phyloP scores from a whole-genome alignment of 2,888 invertebrate genomes.

The Melinopterus prodromus region DNA sequence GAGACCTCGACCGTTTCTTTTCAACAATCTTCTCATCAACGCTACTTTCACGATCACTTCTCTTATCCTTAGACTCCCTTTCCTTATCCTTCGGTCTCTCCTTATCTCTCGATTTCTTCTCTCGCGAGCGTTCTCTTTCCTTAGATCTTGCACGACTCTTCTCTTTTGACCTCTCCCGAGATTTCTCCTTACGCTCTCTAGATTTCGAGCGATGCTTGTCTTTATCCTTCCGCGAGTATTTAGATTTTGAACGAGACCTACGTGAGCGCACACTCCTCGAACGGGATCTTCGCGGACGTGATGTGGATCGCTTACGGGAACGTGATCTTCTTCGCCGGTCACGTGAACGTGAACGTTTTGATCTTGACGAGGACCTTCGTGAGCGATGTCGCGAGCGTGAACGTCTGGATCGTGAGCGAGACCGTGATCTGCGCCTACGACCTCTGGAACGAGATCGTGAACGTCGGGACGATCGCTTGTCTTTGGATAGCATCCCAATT shows the following conservation, averaged over 20 bases:
- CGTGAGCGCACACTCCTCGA: constrained; percentile 56
- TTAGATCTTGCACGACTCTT: constrained; percentile 50
- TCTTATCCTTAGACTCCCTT: constrained; percentile 54
- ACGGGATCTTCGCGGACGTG: constrained; percentile 47
- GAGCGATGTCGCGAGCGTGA: constrained; percentile 67
- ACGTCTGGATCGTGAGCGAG: constrained; percentile 72
- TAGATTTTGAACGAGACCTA: constrained; percentile 39
- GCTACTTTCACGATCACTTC: constrained; percentile 54
- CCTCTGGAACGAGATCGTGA: constrained; percentile 58
- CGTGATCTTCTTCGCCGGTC: constrained; percentile 63
- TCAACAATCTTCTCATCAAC: constrained; percentile 57
- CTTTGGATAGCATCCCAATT: constrained; percentile 86
- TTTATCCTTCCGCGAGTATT: constrained; percentile 45
- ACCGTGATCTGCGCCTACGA: constrained; percentile 62
- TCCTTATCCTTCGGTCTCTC: constrained; percentile 55
- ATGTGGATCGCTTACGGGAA: constrained; percentile 57
- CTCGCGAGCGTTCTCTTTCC: constrained; percentile 43
- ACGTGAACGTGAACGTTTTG: constrained; percentile 66
- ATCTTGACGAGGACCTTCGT: constrained; percentile 65
- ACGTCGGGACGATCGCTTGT: constrained; percentile 71
- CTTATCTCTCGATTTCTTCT: constrained; percentile 49
- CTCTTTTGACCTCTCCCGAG: constrained; percentile 57
- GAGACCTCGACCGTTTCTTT: constrained; percentile 61
- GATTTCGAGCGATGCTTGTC: constrained; percentile 47
- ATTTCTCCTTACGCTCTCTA: constrained; percentile 58